Evolutionary conservation across 2,888 invertebrate species (phyloP).

Genomic region (Embidobia sp.): DNA sequence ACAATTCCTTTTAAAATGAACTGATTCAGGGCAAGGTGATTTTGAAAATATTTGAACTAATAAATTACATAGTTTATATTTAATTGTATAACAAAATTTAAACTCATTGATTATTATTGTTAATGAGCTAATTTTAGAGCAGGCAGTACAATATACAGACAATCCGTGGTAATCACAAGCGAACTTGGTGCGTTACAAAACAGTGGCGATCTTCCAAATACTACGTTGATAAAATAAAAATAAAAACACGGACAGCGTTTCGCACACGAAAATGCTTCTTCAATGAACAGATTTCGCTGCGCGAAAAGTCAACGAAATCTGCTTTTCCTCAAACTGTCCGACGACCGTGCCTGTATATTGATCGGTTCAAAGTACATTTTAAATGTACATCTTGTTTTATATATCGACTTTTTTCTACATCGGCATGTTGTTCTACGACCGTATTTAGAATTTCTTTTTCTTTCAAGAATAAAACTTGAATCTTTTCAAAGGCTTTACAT

Average conservation of each 20-base stretch:
- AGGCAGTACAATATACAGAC: background rate
- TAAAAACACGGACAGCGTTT: constrained; percentile 1
- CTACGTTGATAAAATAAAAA: constrained; percentile 27
- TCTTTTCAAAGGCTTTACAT: too few species aligned
- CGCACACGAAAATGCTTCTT: too few species aligned
- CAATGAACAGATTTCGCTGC: background rate
- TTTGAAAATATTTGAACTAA: too few species aligned
- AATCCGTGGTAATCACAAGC: constrained; percentile 29
- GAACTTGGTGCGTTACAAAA: constrained; percentile 32
- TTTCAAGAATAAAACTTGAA: background rate
- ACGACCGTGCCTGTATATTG: too few species aligned
- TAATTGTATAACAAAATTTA: background rate
- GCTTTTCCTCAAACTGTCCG: background rate
- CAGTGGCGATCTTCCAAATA: constrained; percentile 41
- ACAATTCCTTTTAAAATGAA: too few species aligned
- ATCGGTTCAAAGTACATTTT: constrained; percentile 28
- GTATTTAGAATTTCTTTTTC: constrained; percentile 4
- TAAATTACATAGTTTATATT: too few species aligned
- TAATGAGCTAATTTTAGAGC: constrained; percentile 39
- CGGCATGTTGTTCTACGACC: background rate
- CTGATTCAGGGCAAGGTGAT: too few species aligned
- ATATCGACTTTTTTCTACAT: background rate
- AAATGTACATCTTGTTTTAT: constrained; percentile 30
- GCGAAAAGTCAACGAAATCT: background rate
- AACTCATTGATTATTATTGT: constrained; percentile 19